phyloP scores from a whole-genome alignment of 2,113 vertebrate species.

The Anarhynchus alexandrinus region DNA sequence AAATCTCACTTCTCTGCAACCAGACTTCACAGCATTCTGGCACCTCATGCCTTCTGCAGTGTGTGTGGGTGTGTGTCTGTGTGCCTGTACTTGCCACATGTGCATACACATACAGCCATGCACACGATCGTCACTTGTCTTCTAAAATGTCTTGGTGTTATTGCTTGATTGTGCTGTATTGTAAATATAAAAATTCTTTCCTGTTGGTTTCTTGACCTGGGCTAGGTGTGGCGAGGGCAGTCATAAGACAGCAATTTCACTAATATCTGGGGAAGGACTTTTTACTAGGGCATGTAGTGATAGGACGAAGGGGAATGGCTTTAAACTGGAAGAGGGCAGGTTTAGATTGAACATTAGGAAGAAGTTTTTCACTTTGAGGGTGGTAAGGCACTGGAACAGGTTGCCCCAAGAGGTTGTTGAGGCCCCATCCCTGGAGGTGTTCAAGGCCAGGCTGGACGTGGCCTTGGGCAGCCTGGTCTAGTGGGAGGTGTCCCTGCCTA shows the following conservation, averaged over 20 bases:
- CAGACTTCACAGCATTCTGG: background rate
- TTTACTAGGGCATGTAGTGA: too few relatives aligned
- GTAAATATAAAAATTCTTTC: background rate
- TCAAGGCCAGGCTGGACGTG: too few relatives aligned
- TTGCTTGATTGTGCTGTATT: background rate
- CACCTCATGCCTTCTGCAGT: background rate
- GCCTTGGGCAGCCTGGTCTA: too few relatives aligned
- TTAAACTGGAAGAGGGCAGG: too few relatives aligned
- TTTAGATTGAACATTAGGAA: too few relatives aligned
- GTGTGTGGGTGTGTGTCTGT: background rate
- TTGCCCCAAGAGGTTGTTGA: too few relatives aligned
- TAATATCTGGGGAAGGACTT: too few relatives aligned
- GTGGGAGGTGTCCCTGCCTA: too few relatives aligned
- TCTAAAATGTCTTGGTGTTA: background rate
- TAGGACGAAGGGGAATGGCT: too few relatives aligned
- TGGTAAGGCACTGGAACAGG: too few relatives aligned
- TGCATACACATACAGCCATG: fast-evolving
- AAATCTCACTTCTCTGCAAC: background rate
- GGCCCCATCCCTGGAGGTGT: too few relatives aligned
- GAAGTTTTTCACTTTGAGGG: too few relatives aligned
- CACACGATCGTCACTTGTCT: background rate
- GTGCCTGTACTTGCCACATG: background rate
- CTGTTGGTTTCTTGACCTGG: background rate
- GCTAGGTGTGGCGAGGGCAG: background rate
- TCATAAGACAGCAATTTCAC: background rate